Percentiles rank a stretch among this genome's conserved stretches.
Conservation (phyloP, 2,797 vertebrate genomes). For the Molossus alvarezi region DNA sequence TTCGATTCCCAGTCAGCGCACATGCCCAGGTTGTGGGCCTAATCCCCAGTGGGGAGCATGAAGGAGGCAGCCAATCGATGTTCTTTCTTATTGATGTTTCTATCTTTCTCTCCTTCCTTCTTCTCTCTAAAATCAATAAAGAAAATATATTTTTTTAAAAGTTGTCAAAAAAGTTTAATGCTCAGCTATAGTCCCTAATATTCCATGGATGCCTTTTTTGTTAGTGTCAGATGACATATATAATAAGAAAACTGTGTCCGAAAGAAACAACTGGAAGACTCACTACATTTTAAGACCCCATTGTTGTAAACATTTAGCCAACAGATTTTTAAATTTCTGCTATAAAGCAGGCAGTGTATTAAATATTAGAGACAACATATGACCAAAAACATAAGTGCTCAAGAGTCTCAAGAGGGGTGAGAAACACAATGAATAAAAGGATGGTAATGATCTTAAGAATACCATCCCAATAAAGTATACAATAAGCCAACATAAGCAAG, state of each 20-base stretch:
- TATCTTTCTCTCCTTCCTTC: too few species aligned
- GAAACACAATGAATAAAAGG: background rate
- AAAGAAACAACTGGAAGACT: background rate
- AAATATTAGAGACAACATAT: background rate
- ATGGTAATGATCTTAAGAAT: background rate
- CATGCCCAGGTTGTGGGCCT: too few species aligned
- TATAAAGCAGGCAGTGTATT: background rate
- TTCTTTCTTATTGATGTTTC: too few species aligned
- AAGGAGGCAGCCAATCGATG: too few species aligned
- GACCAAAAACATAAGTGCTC: background rate
- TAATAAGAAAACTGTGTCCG: background rate
- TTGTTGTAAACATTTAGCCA: background rate
- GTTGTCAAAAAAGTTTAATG: background rate
- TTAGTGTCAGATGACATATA: background rate
- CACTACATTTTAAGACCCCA: background rate
- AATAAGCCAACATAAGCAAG: too few species aligned
- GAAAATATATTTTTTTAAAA: background rate
- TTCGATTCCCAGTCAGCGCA: too few species aligned
- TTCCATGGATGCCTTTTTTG: background rate
- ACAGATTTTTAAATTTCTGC: constrained; percentile 1
- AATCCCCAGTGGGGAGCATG: too few species aligned
- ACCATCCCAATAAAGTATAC: background rate
- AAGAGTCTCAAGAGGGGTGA: background rate
- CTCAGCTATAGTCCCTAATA: background rate
- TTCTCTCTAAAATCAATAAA: too few species aligned